A percentile compares a stretch with the other conserved stretches of the same genome.
These are phyloP conservation scores for Morinoia aosen DNA, from an alignment of 2,888 invertebrate species.

Conservation along the genomic window DNA sequence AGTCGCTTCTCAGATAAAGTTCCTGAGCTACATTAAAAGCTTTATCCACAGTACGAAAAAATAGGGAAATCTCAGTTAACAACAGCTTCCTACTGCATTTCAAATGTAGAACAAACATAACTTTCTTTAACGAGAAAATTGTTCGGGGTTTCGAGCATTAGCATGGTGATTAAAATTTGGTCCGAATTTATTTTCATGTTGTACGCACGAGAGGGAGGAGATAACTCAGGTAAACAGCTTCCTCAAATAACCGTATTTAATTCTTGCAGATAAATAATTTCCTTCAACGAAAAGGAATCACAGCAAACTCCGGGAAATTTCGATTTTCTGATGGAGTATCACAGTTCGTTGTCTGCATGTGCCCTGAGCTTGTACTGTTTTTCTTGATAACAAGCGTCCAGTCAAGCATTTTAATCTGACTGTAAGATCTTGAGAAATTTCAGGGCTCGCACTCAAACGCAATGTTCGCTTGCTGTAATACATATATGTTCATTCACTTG, in stretches of 20 bases:
- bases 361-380: background rate
- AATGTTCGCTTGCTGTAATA: background rate
- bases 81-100: no score
- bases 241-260: background rate
- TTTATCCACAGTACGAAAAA: no score
- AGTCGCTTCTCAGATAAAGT: no score
- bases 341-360: background rate
- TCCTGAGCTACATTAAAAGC: no score
- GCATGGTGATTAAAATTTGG: no score
- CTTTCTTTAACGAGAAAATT: no score
- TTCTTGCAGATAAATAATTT: background rate
- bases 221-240: no score
- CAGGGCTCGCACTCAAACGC: background rate
- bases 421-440: background rate
- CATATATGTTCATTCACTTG: background rate
- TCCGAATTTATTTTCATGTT: no score
- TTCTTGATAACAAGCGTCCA: background rate
- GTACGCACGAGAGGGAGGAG: no score
- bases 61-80: no score
- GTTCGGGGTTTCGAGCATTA: no score
- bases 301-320: background rate
- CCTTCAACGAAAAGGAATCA: background rate
- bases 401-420: background rate
- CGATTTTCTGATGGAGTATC: background rate
- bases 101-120: no score